Conservation (phyloP, 1,140 invertebrate genomes). For the Stegodyphus dumicola region DNA sequence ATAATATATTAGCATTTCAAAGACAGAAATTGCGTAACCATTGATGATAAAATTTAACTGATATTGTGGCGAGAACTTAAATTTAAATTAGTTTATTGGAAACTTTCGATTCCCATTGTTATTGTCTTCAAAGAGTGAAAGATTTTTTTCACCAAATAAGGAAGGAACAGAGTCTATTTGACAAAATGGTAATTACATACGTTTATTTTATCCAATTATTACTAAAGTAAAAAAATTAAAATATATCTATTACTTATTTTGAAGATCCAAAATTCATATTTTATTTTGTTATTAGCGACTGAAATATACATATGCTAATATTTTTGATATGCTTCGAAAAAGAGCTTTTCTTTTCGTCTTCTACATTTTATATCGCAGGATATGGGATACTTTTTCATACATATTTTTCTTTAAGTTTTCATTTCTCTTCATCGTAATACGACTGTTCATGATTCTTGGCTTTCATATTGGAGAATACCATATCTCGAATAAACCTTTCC, state of each 20-base stretch:
- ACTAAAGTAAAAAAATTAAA: conserved; percentile 25
- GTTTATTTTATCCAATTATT: not conserved
- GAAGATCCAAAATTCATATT: not conserved
- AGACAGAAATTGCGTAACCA: no score
- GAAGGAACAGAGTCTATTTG: no score
- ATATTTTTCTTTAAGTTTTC: not conserved
- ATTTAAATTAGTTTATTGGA: no score
- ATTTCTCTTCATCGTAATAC: conserved; percentile 37
- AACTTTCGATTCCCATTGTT: no score
- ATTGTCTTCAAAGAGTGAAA: no score
- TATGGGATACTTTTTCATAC: not conserved
- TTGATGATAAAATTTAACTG: no score
- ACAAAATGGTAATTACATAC: not conserved
- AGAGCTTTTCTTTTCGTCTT: no score
- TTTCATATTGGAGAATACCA: conserved; percentile 22
- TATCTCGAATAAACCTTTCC: conserved; percentile 39
- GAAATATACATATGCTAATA: not conserved
- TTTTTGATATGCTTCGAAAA: no score
- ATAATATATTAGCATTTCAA: no score
- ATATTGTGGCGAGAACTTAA: no score
- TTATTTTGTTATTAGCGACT: not conserved
- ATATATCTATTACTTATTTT: conserved; percentile 10
- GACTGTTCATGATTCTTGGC: conserved; percentile 12
- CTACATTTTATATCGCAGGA: not conserved
- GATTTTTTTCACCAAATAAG: no score